phyloP scores from a whole-genome alignment of 2,888 invertebrate genomes.

The Trimorus sp. region DNA sequence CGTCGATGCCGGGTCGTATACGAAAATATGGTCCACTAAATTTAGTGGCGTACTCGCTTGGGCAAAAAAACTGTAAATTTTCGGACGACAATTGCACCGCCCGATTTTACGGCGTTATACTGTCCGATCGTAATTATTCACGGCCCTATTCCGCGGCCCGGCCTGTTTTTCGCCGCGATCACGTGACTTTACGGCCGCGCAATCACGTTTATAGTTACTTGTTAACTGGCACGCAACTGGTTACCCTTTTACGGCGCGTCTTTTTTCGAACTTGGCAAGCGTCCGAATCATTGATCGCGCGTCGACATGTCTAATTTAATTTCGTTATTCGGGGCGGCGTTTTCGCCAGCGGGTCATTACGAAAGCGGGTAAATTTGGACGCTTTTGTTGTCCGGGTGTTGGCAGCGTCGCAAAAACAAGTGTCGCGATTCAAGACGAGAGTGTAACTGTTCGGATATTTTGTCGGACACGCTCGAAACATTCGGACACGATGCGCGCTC shows the following conservation, averaged over 20 bases:
- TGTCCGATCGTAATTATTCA: conserved; percentile 41
- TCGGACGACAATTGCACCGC: conserved; percentile 53
- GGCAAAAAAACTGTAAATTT: conserved; percentile 56
- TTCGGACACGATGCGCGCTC: conserved; percentile 33
- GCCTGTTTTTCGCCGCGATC: conserved; percentile 26
- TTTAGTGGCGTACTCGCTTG: conserved; percentile 38
- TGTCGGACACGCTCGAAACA: conserved; percentile 50
- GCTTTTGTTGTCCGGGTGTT: conserved; percentile 30
- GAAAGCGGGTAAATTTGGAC: conserved; percentile 39
- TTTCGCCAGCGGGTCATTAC: conserved; percentile 24
- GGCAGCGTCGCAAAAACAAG: conserved; percentile 57
- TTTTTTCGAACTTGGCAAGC: background rate
- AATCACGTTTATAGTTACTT: conserved; percentile 42
- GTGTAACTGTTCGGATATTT: conserved; percentile 49
- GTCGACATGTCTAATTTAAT: conserved; percentile 7
- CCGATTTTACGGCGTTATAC: conserved; percentile 48
- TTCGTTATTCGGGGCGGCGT: conserved; percentile 5
- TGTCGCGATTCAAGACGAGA: conserved; percentile 48
- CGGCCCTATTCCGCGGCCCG: conserved; percentile 16
- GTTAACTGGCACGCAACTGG: conserved; percentile 36
- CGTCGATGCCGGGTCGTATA: conserved; percentile 59
- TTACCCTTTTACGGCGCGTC: conserved; percentile 13
- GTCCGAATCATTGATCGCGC: background rate
- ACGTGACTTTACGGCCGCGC: conserved; percentile 18
- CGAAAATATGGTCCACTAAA: conserved; percentile 64